These are phyloP conservation scores for Triops cancriformis DNA, from an alignment of 1,140 invertebrate species.

Conservation along the genomic window DNA sequence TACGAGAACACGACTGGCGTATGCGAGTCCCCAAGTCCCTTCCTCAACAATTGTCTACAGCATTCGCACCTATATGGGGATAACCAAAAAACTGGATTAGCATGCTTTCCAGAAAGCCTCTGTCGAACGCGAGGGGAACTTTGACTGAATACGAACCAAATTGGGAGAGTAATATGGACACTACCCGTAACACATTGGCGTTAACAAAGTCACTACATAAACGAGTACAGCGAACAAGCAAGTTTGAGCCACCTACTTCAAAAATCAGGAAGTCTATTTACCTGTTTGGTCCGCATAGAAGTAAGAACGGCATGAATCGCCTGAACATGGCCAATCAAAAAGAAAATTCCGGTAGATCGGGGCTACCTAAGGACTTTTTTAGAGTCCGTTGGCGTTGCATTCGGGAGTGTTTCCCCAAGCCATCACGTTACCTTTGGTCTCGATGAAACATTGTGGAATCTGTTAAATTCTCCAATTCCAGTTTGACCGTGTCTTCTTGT, in stretches of 20 bases:
- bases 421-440: background rate
- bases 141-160: no score
- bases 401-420: background rate
- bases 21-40: background rate
- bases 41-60: background rate
- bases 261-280: background rate
- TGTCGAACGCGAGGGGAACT: background rate
- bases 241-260: no score
- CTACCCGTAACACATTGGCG: no score
- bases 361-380: background rate
- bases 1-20: conserved; percentile 9
- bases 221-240: no score
- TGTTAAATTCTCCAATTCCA: no score
- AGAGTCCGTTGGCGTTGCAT: background rate
- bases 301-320: background rate
- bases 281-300: background rate
- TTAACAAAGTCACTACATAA: no score
- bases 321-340: background rate
- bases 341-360: background rate
- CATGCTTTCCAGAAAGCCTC: background rate
- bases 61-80: background rate
- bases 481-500: no score
- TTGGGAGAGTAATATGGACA: no score
- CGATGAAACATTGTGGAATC: background rate
- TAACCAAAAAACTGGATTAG: background rate